phyloP scores from a whole-genome alignment of 2,113 vertebrate species.

The Triplophysa dalaica region DNA sequence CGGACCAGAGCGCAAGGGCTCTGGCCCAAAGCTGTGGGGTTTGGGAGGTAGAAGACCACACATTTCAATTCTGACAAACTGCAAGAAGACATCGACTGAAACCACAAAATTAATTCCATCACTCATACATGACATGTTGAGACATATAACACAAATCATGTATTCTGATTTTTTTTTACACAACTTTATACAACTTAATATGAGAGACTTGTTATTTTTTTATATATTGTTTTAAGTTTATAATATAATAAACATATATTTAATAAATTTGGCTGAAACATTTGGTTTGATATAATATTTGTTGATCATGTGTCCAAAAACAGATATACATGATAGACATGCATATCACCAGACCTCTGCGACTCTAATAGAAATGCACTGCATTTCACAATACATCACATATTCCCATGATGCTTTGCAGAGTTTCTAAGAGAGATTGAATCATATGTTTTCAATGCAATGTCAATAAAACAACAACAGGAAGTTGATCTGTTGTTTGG shows the following conservation, averaged over 20 bases:
- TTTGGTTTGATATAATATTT: not conserved
- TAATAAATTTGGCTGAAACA: no score
- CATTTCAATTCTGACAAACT: not conserved
- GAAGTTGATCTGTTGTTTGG: not conserved
- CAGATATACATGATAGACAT: not conserved
- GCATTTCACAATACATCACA: not conserved
- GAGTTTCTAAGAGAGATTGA: not conserved
- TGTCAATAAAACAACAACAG: not conserved
- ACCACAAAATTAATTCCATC: not conserved
- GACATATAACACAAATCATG: no score
- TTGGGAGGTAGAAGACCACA: not conserved
- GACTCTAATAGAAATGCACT: not conserved
- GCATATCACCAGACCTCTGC: not conserved
- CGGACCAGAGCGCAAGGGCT: slow-evolving; percentile 31
- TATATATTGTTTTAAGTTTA: no score
- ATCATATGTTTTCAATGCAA: not conserved
- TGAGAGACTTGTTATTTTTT: no score
- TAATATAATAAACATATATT: no score
- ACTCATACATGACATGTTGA: no score
- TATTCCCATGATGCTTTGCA: not conserved
- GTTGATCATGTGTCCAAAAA: not conserved
- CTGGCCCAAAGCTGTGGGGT: not conserved
- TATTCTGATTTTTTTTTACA: no score
- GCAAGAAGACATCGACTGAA: not conserved
- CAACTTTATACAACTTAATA: no score